Percentiles rank a stretch among this genome's conserved stretches.
These are phyloP conservation scores for Catalaphyllia jardinei DNA, from an alignment of 64 coral and sea anemone genomes.

Conservation along the genomic window DNA sequence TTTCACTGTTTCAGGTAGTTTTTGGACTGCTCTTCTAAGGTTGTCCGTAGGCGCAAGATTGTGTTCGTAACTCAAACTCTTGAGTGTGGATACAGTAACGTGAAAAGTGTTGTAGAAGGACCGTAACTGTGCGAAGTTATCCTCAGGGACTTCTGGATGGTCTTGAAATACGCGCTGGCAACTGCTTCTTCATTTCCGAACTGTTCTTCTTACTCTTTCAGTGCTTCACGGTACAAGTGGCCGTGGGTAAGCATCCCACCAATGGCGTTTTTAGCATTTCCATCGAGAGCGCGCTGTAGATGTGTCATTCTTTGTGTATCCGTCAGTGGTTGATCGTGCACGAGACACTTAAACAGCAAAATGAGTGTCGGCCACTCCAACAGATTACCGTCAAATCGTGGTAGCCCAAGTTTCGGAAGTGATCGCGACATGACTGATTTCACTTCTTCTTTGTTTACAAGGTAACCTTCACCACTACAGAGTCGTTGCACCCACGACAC, in stretches of 20 bases:
- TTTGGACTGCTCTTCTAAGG: constrained; percentile 3
- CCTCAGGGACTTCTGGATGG: neutral
- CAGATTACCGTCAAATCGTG: neutral
- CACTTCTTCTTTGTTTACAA: too few relatives aligned
- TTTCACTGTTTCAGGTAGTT: constrained; percentile 47
- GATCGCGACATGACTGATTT: neutral
- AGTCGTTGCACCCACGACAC: too few relatives aligned
- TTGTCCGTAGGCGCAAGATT: constrained; percentile 3
- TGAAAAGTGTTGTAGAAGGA: constrained; percentile 8
- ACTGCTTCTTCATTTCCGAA: constrained; percentile 14
- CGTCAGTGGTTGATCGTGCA: neutral
- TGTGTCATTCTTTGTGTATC: constrained; percentile 17
- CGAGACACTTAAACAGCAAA: constrained; percentile 18
- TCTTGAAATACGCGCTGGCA: constrained; percentile 11
- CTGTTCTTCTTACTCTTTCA: neutral
- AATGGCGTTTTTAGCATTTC: constrained; percentile 18
- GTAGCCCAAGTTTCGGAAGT: neutral
- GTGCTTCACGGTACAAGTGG: constrained; percentile 7
- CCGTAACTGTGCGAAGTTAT: neutral
- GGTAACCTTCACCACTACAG: too few relatives aligned
- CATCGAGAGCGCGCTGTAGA: neutral
- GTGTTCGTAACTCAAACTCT: neutral
- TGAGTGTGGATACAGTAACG: constrained; percentile 12
- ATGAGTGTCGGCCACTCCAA: constrained; percentile 2
- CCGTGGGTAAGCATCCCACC: constrained; percentile 18